Conservation (phyloP, 1,140 invertebrate genomes). For the Rhynchophorus ferrugineus region DNA sequence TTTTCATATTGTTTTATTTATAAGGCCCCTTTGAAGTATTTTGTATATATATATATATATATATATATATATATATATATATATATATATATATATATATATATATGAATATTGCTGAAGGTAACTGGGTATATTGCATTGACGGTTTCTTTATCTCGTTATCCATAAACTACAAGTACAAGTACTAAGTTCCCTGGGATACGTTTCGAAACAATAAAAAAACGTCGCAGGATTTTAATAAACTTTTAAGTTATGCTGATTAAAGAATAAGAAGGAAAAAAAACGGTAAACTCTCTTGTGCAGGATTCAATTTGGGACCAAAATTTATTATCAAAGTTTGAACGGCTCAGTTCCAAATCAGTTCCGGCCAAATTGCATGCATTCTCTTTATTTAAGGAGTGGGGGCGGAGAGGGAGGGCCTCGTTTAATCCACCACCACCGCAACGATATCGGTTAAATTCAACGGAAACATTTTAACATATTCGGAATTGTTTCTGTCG, state of each 20-base stretch:
- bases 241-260: constrained; percentile 11
- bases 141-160: no score
- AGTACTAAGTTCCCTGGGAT: no score
- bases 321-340: constrained; percentile 36
- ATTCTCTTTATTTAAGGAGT: constrained; percentile 36
- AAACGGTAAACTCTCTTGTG: neutral
- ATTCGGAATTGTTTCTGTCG: no score
- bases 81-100: no score
- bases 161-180: no score
- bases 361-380: constrained; percentile 34
- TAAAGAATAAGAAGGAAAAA: neutral
- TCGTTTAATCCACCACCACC: constrained; percentile 34
- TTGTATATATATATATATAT: no score
- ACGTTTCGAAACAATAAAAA: neutral
- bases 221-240: constrained; percentile 1
- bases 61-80: no score
- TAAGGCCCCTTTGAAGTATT: no score
- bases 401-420: no score
- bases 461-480: constrained; percentile 31
- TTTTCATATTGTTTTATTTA: no score
- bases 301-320: constrained; percentile 27
- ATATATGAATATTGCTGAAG: no score
- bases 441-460: constrained; percentile 34
- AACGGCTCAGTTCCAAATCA: constrained; percentile 35
- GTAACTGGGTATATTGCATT: no score